A percentile compares a stretch with the other conserved stretches of the same genome.
phyloP scores from a whole-genome alignment of 2,888 invertebrate genomes.

The Teleogryllus oceanicus region DNA sequence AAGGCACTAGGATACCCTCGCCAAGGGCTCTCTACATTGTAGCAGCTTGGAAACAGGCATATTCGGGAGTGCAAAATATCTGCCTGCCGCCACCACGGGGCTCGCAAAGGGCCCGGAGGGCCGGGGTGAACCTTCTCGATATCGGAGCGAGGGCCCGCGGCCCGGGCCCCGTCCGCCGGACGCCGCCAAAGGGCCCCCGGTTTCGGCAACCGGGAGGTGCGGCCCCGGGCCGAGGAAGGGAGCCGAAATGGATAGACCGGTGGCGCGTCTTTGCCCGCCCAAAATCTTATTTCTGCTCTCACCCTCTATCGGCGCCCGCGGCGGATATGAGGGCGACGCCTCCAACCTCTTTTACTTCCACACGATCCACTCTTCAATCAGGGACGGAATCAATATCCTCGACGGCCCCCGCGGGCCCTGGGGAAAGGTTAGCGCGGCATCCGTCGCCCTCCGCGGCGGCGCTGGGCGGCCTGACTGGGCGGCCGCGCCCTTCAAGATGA shows the following conservation, averaged over 20 bases:
- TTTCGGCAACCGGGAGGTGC: too few species aligned
- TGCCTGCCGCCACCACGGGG: too few species aligned
- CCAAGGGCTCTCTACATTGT: too few species aligned
- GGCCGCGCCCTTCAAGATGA: not conserved
- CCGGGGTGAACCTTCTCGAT: too few species aligned
- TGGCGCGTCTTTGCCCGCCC: not conserved
- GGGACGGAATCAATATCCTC: conserved; percentile 7
- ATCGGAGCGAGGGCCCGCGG: too few species aligned
- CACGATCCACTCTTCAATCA: conserved; percentile 18
- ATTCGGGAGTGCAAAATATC: too few species aligned
- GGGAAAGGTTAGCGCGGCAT: not conserved
- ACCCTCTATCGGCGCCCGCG: not conserved
- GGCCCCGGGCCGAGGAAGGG: not conserved
- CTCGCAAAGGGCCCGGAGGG: too few species aligned
- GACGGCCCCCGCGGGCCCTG: not conserved
- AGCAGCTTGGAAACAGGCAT: too few species aligned
- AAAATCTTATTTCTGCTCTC: conserved; percentile 7
- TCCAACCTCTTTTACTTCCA: not conserved
- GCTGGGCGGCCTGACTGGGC: not conserved
- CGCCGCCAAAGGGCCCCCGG: too few species aligned
- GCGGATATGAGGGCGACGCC: not conserved
- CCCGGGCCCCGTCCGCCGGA: too few species aligned
- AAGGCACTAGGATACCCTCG: too few species aligned
- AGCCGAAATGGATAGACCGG: not conserved
- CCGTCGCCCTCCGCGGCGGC: not conserved